Conservation (phyloP, 1,140 invertebrate genomes). For the Drosophila hydei region DNA sequence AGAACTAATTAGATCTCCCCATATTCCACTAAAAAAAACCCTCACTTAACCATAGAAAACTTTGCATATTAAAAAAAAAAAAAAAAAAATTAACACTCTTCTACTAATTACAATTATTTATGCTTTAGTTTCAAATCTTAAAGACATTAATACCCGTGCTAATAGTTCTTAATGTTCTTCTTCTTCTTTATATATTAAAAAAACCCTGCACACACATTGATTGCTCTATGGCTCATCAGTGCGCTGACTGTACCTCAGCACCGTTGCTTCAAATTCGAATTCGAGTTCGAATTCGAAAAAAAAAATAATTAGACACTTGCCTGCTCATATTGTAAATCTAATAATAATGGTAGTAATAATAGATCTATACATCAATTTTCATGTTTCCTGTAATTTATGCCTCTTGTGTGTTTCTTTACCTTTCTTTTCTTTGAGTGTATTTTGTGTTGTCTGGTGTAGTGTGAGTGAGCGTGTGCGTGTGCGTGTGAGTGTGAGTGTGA, state of each 20-base stretch:
- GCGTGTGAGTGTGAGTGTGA: slow-evolving; percentile 13
- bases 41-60: slow-evolving; percentile 35
- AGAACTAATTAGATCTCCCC: slow-evolving; percentile 14
- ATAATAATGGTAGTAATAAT: slow-evolving; percentile 59
- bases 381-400: slow-evolving; percentile 68
- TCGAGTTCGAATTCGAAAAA: slow-evolving; percentile 26
- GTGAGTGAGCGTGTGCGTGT: slow-evolving; percentile 21
- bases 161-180: slow-evolving; percentile 58
- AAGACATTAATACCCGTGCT: slow-evolving; percentile 75
- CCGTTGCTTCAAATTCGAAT: background rate
- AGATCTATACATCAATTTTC: slow-evolving; percentile 64
- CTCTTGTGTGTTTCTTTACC: slow-evolving; percentile 37
- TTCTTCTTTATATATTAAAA: slow-evolving; percentile 32
- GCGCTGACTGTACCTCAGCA: slow-evolving; percentile 16
- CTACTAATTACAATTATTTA: slow-evolving; percentile 49
- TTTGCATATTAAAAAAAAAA: slow-evolving; percentile 24
- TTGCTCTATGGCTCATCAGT: slow-evolving; percentile 30
- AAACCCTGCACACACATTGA: slow-evolving; percentile 31
- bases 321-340: no score
- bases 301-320: slow-evolving; percentile 19
- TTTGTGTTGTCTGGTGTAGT: slow-evolving; percentile 23
- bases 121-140: slow-evolving; percentile 54
- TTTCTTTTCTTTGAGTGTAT: slow-evolving; percentile 4
- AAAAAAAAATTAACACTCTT: slow-evolving; percentile 28
- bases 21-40: slow-evolving; percentile 27